Percentiles rank a stretch among this genome's conserved stretches.
These are phyloP conservation scores for Hybos culiciformis DNA, from an alignment of 2,888 invertebrate species.

Conservation along the genomic window DNA sequence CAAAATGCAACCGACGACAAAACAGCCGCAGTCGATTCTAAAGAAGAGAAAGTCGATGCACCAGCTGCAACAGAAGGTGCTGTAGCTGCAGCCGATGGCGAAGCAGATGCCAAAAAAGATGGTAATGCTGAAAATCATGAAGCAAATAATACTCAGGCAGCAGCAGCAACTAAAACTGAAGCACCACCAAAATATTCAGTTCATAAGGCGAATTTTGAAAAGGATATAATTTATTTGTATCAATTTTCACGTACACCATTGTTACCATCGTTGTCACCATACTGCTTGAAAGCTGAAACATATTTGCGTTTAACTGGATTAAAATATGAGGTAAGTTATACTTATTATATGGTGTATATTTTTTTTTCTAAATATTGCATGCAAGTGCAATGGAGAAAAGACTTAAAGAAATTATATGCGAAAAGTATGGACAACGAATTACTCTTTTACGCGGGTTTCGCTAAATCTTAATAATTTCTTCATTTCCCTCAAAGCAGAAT, in stretches of 20 bases:
- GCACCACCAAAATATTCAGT: conserved; percentile 64
- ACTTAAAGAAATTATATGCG: too few relatives aligned
- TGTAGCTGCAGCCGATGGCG: conserved; percentile 32
- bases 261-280: conserved; percentile 81
- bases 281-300: conserved; percentile 90
- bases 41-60: conserved; percentile 19
- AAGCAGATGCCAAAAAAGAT: conserved; percentile 37
- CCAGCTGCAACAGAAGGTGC: conserved; percentile 23
- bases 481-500: too few relatives aligned
- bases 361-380: too few relatives aligned
- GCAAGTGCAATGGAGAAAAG: too few relatives aligned
- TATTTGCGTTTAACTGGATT: conserved; percentile 84
- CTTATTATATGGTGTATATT: too few relatives aligned
- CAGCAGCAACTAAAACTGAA: conserved; percentile 43
- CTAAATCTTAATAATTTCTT: too few relatives aligned
- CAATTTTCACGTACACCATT: conserved; percentile 85
- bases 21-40: conserved; percentile 20
- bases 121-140: conserved; percentile 34
- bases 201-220: conserved; percentile 77
- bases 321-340: conserved; percentile 89
- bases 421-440: too few relatives aligned
- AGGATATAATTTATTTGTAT: conserved; percentile 86
- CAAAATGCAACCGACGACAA: conserved; percentile 36
- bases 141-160: conserved; percentile 32
- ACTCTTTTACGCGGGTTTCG: too few relatives aligned